Evolutionary conservation across 2,113 vertebrate species (phyloP), one percentile per base, ranked within the genome.

Genomic region (Dicaeum eximium): DNA sequence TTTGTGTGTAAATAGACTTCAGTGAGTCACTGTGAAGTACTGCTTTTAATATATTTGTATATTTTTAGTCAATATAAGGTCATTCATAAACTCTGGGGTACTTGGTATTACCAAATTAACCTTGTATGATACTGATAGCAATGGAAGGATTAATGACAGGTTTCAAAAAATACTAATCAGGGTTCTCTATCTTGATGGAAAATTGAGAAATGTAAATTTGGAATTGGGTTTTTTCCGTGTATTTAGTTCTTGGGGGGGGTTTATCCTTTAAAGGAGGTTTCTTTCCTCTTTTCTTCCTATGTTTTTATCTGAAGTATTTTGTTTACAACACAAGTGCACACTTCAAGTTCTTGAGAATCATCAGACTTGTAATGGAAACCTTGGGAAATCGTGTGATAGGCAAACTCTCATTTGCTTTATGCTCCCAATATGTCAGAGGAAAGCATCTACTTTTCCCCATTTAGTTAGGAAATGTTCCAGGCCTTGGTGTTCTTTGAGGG

Each of bases 271-370:
- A 86, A 62, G 51, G 80, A 74, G 51, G 10, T 57, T 93, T 85
- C 45, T 79, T 20, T 77, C 66, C 61, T 50, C 45, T 53, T 94
- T 95, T 65, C 89, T 89, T 82, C 15, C 13, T 88, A 3, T 1
- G 2, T 80, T 93, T 88, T 88, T 86, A 61, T 90, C 72, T 94
- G 92, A 95, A 95, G 92, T 93, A 80, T 97, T 96, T 92, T 97
- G 93, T 95, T 96, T 95, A 86, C 71, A 80, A 48, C 35, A 2
- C 2, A 5, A 91, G 84, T 58, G 47, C 35, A 47, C 51, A 77
- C 92, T 94, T 94, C 80, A 92, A 19, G 72, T 92, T 92, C 72
- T 94, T 71, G 82, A 94, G 93, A 95, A 78, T 86, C 90, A 92
- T 90, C 79, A 61, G 61, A 40, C 61, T 80, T 72, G 42, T 79